A percentile compares a stretch with the other conserved stretches of the same genome.
These are phyloP conservation scores for Drosophila mimetica DNA, from an alignment of 2,888 invertebrate genomes.

Conservation along the genomic window DNA sequence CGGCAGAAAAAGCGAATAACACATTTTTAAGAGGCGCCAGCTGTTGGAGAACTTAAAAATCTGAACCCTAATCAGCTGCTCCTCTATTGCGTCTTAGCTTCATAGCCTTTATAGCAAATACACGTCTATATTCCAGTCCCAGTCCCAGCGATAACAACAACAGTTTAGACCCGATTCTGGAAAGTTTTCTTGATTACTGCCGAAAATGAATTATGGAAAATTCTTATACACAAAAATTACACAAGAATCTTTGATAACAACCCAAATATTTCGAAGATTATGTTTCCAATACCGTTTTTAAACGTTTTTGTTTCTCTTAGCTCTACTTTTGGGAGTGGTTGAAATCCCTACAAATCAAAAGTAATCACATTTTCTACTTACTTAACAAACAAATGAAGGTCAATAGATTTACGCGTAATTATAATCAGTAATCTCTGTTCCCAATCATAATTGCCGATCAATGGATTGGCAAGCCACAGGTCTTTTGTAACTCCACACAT, in stretches of 20 bases:
- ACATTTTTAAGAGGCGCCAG: constrained; percentile 30
- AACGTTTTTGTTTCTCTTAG: too few species aligned
- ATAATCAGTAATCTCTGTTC: background rate
- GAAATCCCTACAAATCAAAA: too few species aligned
- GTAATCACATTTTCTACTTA: background rate
- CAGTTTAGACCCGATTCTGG: constrained; percentile 13
- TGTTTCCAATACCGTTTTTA: too few species aligned
- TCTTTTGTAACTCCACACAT: background rate
- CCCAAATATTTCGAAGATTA: too few species aligned
- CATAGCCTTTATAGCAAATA: constrained; percentile 10
- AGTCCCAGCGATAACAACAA: constrained; percentile 1
- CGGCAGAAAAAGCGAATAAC: constrained; percentile 9
- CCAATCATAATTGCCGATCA: background rate
- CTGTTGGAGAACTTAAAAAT: constrained; percentile 44
- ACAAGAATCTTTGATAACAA: background rate
- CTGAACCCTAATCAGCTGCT: constrained; percentile 62
- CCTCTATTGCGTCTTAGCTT: constrained; percentile 65
- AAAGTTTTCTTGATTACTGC: constrained; percentile 28
- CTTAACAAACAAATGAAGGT: background rate
- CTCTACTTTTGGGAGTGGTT: fast-evolving
- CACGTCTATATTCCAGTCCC: background rate
- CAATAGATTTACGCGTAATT: background rate
- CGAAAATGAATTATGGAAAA: constrained; percentile 10
- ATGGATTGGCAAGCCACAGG: background rate
- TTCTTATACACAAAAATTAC: background rate